phyloP scores from a whole-genome alignment of 37 sponge, comb jelly and placozoan genomes.

The Spongilla lacustris region DNA sequence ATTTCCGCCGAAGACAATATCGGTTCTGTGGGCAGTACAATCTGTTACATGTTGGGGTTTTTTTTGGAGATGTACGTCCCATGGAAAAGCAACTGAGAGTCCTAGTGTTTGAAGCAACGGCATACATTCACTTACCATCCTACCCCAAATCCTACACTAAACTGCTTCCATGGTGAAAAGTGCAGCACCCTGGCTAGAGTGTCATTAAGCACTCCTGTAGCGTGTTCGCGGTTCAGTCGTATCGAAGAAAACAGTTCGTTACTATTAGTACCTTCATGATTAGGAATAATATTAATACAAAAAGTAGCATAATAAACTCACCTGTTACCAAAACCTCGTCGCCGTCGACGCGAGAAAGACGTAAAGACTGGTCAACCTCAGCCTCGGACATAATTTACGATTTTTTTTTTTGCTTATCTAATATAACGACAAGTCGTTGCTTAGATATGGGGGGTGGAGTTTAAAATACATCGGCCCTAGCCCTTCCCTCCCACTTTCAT shows the following conservation, averaged over 20 bases:
- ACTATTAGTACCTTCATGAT: not conserved
- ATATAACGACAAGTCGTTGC: not conserved
- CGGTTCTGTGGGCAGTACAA: no score
- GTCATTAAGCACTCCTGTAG: not conserved
- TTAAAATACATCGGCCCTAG: not conserved
- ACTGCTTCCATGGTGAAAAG: constrained; percentile 53
- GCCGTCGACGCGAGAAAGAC: not conserved
- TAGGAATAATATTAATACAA: not conserved
- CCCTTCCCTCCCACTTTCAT: not conserved
- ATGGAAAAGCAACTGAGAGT: no score
- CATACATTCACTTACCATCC: constrained; percentile 49
- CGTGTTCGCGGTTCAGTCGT: not conserved
- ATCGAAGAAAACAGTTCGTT: not conserved
- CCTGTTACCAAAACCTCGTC: not conserved
- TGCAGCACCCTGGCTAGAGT: constrained; percentile 16
- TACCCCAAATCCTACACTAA: constrained; percentile 68
- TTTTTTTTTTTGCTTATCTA: not conserved
- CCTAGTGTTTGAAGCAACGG: not conserved
- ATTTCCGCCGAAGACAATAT: not conserved
- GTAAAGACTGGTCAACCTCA: not conserved
- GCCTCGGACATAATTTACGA: not conserved
- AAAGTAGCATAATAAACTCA: not conserved
- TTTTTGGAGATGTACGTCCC: no score
- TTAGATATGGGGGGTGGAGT: not conserved
- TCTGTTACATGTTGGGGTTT: no score